These are phyloP conservation scores for Falco biarmicus DNA, from an alignment of 2,797 vertebrate genomes.

Conservation along the genomic window DNA sequence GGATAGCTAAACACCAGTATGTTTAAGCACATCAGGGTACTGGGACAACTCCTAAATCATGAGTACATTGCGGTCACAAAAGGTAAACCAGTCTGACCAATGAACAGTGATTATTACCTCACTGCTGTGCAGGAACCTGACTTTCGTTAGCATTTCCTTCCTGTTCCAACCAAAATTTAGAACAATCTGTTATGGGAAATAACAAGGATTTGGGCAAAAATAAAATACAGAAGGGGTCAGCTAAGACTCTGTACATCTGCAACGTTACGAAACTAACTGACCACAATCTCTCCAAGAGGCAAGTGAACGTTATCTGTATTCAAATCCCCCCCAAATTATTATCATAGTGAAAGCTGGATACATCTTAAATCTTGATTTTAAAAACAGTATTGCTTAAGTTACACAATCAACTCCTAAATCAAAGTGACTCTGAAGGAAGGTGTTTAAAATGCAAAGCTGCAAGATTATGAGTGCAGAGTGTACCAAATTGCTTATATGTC, in stretches of 20 bases:
- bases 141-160: constrained; percentile 51
- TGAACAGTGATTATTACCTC: not conserved
- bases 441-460: not conserved
- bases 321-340: not conserved
- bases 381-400: not conserved
- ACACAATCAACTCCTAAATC: not conserved
- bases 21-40: not conserved
- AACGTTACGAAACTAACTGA: not conserved
- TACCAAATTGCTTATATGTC: not conserved
- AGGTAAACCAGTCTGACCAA: not conserved
- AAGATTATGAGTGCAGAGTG: not conserved
- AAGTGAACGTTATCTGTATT: rapidly evolving
- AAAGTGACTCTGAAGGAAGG: not conserved
- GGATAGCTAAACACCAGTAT: not conserved
- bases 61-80: not conserved
- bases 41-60: not conserved
- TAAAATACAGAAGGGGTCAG: not conserved
- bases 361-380: not conserved
- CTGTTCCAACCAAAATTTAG: constrained; percentile 9
- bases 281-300: not conserved
- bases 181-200: not conserved
- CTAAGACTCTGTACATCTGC: not conserved
- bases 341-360: not conserved
- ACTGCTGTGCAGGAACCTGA: constrained; percentile 21
- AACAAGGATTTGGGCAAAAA: not conserved